A percentile compares a stretch with the other conserved stretches of the same genome.
Conservation (phyloP, 2,888 invertebrate species). For the Saturnia pavonia region DNA sequence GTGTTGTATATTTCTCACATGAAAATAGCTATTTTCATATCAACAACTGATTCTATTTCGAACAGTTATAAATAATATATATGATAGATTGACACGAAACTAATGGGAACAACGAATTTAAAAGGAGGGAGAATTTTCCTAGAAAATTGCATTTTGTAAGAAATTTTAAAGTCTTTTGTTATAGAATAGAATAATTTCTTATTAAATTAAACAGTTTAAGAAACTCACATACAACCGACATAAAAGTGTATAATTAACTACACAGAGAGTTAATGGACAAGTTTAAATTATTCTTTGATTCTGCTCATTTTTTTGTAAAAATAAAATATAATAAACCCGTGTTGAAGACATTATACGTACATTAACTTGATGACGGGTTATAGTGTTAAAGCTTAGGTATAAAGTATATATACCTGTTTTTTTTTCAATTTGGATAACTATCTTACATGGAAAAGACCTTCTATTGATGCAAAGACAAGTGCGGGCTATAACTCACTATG, state of each 20-base stretch:
- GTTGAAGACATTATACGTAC: not conserved
- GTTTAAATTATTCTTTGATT: not conserved
- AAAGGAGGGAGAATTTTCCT: not conserved
- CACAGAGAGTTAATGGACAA: not conserved
- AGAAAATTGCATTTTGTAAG: not conserved
- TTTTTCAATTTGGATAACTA: not conserved
- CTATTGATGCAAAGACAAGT: slow-evolving; percentile 9
- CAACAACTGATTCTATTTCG: slow-evolving; percentile 6
- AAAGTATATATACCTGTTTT: not conserved
- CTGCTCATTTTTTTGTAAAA: not conserved
- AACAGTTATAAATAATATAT: slow-evolving; percentile 8
- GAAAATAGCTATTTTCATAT: slow-evolving; percentile 1
- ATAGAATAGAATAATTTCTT: not conserved
- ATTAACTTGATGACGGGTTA: not conserved
- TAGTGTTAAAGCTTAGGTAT: not conserved
- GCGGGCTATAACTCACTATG: not conserved
- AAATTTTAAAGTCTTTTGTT: not conserved
- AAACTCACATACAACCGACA: not conserved
- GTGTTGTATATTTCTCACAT: not conserved
- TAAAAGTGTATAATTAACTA: not conserved
- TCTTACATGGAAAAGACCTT: slow-evolving; percentile 5
- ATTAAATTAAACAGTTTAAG: not conserved
- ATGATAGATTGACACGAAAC: slow-evolving; percentile 10
- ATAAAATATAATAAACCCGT: not conserved
- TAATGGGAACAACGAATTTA: slow-evolving; percentile 2